Conservation (phyloP, 2,888 invertebrate genomes). For the Apamea monoglypha region DNA sequence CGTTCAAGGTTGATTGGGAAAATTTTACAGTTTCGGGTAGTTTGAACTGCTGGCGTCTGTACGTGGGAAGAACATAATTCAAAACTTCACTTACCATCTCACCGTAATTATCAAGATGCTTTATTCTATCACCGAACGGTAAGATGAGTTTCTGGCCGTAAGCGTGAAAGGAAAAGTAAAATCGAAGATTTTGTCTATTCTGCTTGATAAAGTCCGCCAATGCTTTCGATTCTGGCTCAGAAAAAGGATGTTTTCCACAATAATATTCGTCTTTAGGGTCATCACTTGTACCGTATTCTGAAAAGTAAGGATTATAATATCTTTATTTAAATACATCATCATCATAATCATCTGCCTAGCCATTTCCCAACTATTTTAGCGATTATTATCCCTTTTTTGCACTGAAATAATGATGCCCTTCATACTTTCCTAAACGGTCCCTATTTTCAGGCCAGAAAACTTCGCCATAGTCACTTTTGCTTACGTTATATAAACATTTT, state of each 20-base stretch:
- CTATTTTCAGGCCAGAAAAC: not conserved
- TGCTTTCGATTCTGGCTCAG: constrained; percentile 80
- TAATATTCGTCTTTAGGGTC: constrained; percentile 71
- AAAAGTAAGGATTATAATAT: constrained; percentile 32
- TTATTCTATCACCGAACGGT: constrained; percentile 88
- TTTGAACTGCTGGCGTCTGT: no score
- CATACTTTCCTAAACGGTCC: not conserved
- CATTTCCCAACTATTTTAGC: not conserved
- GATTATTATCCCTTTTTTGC: not conserved
- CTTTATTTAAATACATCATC: not conserved
- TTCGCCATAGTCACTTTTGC: not conserved
- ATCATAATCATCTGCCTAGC: not conserved
- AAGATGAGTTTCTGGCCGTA: constrained; percentile 91
- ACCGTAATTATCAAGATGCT: constrained; percentile 84
- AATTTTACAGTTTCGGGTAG: no score
- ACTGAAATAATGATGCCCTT: not conserved
- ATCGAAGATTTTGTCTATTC: constrained; percentile 78
- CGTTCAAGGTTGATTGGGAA: no score
- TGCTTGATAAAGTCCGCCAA: constrained; percentile 71
- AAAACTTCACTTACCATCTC: constrained; percentile 76
- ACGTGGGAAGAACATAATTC: not conserved
- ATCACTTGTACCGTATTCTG: constrained; percentile 73
- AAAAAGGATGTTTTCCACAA: constrained; percentile 78
- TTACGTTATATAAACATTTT: no score
- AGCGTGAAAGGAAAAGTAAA: constrained; percentile 92